Conservation (phyloP, 2,888 invertebrate species). For the Calephelis perditalis region DNA sequence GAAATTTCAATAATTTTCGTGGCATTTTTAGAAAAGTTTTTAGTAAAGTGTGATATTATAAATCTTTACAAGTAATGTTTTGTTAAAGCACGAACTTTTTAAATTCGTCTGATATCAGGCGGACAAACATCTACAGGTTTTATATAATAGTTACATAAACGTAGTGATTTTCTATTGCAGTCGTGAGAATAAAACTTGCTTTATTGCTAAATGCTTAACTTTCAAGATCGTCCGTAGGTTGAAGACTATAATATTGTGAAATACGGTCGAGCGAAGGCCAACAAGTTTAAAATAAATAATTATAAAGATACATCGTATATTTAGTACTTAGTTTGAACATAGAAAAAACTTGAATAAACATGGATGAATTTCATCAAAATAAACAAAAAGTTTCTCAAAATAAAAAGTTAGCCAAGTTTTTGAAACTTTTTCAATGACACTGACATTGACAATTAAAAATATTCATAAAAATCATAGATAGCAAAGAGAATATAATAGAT, state of each 20-base stretch:
- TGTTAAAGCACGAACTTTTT: neutral
- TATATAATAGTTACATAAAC: constrained; percentile 9
- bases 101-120: no score
- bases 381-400: no score
- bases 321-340: no score
- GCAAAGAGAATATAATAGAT: no score
- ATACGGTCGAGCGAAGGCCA: constrained; percentile 63
- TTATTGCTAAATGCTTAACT: constrained; percentile 31
- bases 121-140: neutral
- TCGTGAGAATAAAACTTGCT: constrained; percentile 38
- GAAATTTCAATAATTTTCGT: constrained; percentile 92
- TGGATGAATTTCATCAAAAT: no score
- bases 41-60: neutral
- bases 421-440: no score
- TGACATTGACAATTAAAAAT: no score
- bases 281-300: constrained; percentile 38
- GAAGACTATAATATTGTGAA: constrained; percentile 53
- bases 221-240: constrained; percentile 46
- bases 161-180: neutral
- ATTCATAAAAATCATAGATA: no score
- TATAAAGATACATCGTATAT: no score
- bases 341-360: no score
- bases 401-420: no score
- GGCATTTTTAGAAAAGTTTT: constrained; percentile 79
- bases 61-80: neutral